These are phyloP conservation scores for Listrodromus nycthemerus DNA, from an alignment of 2,888 invertebrate genomes.

Conservation along the genomic window DNA sequence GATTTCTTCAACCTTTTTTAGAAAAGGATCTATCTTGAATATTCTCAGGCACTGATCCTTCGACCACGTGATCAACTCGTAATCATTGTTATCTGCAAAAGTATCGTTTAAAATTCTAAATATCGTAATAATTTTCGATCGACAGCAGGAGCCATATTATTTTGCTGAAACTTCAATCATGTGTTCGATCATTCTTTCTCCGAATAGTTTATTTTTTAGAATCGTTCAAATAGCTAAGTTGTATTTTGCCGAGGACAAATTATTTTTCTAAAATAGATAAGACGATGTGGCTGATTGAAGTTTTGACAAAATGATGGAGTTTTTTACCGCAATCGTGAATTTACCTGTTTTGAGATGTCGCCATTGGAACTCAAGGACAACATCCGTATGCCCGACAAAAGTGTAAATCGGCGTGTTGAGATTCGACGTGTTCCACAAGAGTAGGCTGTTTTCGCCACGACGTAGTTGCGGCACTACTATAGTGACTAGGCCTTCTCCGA, in stretches of 20 bases:
- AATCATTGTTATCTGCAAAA: constrained; percentile 87
- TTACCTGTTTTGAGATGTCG: constrained; percentile 87
- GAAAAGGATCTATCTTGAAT: constrained; percentile 94
- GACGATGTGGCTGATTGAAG: no score
- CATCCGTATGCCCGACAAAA: constrained; percentile 97
- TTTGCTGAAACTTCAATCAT: not conserved
- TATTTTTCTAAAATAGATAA: not conserved
- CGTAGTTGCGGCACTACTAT: constrained; percentile 96
- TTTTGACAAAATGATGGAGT: no score
- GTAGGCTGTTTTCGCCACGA: constrained; percentile 93
- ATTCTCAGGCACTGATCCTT: constrained; percentile 96
- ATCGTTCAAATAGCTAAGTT: no score
- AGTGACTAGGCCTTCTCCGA: constrained; percentile 96
- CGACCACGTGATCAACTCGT: constrained; percentile 97
- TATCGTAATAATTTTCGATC: not conserved
- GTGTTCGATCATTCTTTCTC: no score
- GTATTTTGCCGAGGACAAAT: no score
- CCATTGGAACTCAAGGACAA: constrained; percentile 98
- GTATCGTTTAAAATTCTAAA: not conserved
- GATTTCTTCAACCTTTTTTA: constrained; percentile 88
- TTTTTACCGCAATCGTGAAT: constrained; percentile 4
- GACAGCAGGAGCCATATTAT: not conserved
- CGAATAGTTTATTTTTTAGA: no score
- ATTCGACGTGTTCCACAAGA: constrained; percentile 91
- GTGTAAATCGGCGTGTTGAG: constrained; percentile 93